Conservation (phyloP, 1,140 invertebrate genomes). For the Brachionus paranguensis region DNA sequence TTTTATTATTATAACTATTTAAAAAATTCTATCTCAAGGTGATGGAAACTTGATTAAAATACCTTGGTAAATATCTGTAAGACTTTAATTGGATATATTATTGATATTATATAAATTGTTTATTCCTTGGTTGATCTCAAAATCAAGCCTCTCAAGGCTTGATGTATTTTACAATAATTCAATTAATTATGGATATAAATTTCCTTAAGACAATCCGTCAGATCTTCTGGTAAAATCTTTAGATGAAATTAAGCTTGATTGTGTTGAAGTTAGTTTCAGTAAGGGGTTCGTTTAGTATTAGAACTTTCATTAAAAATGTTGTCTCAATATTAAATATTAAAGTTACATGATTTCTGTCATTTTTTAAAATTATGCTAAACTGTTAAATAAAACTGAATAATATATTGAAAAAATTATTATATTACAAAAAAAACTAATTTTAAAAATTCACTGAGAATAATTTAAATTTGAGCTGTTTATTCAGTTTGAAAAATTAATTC, state of each 20-base stretch:
- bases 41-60: too few relatives aligned
- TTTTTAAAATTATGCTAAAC: conserved; percentile 4
- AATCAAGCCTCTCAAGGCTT: too few relatives aligned
- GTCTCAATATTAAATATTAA: not conserved
- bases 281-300: not conserved
- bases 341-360: conserved; percentile 20
- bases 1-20: too few relatives aligned
- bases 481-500: not conserved
- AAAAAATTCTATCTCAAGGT: too few relatives aligned
- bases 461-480: not conserved
- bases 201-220: too few relatives aligned
- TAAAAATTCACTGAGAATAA: not conserved
- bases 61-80: too few relatives aligned
- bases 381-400: not conserved
- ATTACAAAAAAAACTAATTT: not conserved
- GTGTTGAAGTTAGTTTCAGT: not conserved
- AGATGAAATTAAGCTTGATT: not conserved
- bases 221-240: too few relatives aligned
- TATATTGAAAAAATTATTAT: not conserved
- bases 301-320: not conserved
- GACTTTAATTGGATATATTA: too few relatives aligned
- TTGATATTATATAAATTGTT: too few relatives aligned
- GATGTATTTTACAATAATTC: too few relatives aligned
- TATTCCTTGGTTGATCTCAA: too few relatives aligned
- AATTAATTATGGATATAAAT: too few relatives aligned